Percentiles rank a stretch among this genome's conserved stretches.
These are phyloP conservation scores for Rallus limicola DNA, from an alignment of 2,113 vertebrate genomes.

Conservation along the genomic window DNA sequence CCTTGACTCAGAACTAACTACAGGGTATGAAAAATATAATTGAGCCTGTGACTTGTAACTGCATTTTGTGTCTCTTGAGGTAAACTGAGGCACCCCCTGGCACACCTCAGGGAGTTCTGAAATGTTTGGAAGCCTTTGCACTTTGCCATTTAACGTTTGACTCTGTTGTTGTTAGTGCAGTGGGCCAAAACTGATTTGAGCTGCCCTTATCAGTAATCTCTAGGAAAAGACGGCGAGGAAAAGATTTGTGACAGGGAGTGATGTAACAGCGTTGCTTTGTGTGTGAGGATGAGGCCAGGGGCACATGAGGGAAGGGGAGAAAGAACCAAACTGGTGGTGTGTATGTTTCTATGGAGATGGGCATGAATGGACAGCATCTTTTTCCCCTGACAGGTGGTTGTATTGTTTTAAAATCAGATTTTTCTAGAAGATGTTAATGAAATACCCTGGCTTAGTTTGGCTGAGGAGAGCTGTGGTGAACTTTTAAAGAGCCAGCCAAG, in stretches of 20 bases:
- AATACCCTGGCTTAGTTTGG: background rate
- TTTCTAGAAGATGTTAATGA: background rate
- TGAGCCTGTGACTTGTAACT: background rate
- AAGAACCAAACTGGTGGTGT: background rate
- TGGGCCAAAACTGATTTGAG: conserved; percentile 21
- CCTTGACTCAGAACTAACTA: background rate
- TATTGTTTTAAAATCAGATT: background rate
- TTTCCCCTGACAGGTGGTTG: background rate
- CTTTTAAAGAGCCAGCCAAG: background rate
- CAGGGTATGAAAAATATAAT: background rate
- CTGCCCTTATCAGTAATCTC: conserved; percentile 20
- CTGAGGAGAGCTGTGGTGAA: background rate
- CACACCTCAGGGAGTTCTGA: rapidly evolving
- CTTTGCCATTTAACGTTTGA: background rate
- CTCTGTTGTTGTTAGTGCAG: background rate
- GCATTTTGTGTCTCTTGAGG: background rate
- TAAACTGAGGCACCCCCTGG: background rate
- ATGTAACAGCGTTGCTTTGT: background rate
- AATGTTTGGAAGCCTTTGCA: background rate
- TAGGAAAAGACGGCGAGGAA: conserved; percentile 44
- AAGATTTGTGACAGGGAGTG: conserved; percentile 9
- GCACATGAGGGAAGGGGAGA: background rate
- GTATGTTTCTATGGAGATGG: background rate
- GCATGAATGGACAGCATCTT: background rate
- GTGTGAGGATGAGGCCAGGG: background rate